Evolutionary conservation across 1,140 invertebrate genomes (phyloP).

Genomic region (Coelopa frigida): DNA sequence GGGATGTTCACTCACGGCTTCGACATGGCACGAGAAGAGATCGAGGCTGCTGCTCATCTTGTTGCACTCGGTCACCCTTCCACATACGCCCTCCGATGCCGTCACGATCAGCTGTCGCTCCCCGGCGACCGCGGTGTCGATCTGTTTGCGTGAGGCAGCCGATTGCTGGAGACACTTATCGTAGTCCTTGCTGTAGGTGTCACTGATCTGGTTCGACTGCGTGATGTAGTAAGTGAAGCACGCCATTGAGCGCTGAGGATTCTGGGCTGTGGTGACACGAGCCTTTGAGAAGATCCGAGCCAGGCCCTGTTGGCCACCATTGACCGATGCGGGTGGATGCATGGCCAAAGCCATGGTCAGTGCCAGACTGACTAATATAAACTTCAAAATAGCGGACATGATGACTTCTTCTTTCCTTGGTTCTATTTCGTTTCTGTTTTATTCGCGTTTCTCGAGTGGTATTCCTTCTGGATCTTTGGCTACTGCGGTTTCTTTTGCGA

Average conservation of each 20-base stretch:
- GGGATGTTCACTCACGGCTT: slow-evolving; percentile 21
- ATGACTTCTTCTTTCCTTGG: no score
- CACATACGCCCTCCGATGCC: slow-evolving; percentile 20
- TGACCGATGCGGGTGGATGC: slow-evolving; percentile 26
- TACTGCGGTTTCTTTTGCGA: no score
- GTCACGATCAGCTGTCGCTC: slow-evolving; percentile 20
- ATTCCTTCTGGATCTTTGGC: no score
- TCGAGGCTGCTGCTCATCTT: slow-evolving; percentile 23
- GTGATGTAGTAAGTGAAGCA: slow-evolving; percentile 39
- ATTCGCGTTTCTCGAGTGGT: no score
- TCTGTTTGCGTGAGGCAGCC: slow-evolving; percentile 17
- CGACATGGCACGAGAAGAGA: slow-evolving; percentile 30
- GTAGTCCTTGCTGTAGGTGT: slow-evolving; percentile 27
- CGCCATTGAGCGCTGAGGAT: slow-evolving; percentile 26
- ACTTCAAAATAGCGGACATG: no score
- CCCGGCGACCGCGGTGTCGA: slow-evolving; percentile 25
- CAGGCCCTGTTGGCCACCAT: slow-evolving; percentile 29
- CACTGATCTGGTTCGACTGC: slow-evolving; percentile 28
- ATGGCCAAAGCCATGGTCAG: no score
- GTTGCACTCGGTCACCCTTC: slow-evolving; percentile 19
- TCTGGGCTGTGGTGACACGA: slow-evolving; percentile 18
- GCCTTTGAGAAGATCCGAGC: slow-evolving; percentile 31
- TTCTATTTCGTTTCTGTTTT: no score
- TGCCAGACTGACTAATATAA: no score
- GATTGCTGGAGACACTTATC: slow-evolving; percentile 18